Conservation (phyloP, 2,113 vertebrate species). For the Ailurus styani region DNA sequence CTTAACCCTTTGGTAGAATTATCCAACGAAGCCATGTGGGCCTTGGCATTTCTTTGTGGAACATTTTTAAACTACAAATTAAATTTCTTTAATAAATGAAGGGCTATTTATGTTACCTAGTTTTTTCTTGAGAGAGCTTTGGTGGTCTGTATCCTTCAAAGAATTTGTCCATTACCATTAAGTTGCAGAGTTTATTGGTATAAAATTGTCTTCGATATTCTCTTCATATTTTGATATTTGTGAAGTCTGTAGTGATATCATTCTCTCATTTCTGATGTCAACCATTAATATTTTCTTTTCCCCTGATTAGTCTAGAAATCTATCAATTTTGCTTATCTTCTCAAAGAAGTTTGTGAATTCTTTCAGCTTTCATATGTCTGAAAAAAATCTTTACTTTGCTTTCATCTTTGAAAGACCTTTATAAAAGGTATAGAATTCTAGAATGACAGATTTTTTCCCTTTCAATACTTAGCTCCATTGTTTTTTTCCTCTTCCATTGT, state of each 20-base stretch:
- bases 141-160: not conserved
- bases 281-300: not conserved
- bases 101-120: not conserved
- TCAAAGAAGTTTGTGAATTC: not conserved
- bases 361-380: not conserved
- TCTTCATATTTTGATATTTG: not conserved
- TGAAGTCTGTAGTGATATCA: not conserved
- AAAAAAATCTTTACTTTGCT: not conserved
- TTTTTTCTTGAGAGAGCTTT: not conserved
- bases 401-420: not conserved
- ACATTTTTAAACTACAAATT: not conserved
- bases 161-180: not conserved
- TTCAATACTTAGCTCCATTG: not conserved
- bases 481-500: not conserved
- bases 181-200: not conserved
- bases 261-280: not conserved
- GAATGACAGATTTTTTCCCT: not conserved
- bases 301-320: not conserved
- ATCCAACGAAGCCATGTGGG: not conserved
- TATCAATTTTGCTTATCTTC: not conserved
- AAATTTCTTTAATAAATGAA: not conserved
- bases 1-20: not conserved
- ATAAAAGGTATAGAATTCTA: not conserved
- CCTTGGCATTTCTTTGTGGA: not conserved
- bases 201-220: not conserved